Base-by-base conservation (phyloP, 2,113 vertebrate species). In the Prietella phreatophila region DNA sequence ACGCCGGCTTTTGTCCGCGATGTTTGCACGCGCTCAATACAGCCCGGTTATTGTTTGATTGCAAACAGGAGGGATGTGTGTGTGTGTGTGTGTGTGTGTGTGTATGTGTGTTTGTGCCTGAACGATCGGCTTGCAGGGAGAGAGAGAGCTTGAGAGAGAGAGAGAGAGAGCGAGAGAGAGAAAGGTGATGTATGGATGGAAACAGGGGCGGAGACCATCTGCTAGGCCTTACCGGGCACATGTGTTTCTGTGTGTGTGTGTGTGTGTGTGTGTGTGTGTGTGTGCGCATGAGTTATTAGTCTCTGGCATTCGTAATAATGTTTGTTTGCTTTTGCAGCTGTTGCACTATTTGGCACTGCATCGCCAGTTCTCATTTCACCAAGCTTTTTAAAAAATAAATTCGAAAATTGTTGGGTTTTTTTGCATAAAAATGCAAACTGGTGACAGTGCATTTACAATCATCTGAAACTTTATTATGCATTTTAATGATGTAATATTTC, bases 321-420 rank as follows among this genome's bases (percentile, higher is more conserved):
- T 93, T 96, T 96, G 93, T 96, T 96, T 95, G 93, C 95, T 96
- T 96, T 96, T 95, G 96, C 93, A 94, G 95, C 95, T 96, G 95
- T 96, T 95, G 95, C 95, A 89, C 93, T 94, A 87, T 91, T 91
- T 85, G 86, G 85, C 69, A 39, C 73, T 80, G 14, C 27, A 75
- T 88, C 79, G 19, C 63, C 82, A n/a, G 33, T 71, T 60, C 61
- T 83, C 83, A 82, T 83, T 85, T 82, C 80, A 36, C 69, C 82
- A 79, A 85, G 47, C 73, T 33, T 55, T n/a, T 42, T 42, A 42
- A 42, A 42, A 42, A 42, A n/a, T n/a, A n/a, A n/a, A n/a, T n/a
- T n/a, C n/a, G n/a, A n/a, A n/a, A n/a, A n/a, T n/a, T n/a, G n/a
- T n/a, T n/a, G n/a, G n/a, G n/a, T n/a, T n/a, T 42, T 56, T 76